Base-by-base conservation (phyloP, 2,113 vertebrate species). In the Hoplias malabaricus region DNA sequence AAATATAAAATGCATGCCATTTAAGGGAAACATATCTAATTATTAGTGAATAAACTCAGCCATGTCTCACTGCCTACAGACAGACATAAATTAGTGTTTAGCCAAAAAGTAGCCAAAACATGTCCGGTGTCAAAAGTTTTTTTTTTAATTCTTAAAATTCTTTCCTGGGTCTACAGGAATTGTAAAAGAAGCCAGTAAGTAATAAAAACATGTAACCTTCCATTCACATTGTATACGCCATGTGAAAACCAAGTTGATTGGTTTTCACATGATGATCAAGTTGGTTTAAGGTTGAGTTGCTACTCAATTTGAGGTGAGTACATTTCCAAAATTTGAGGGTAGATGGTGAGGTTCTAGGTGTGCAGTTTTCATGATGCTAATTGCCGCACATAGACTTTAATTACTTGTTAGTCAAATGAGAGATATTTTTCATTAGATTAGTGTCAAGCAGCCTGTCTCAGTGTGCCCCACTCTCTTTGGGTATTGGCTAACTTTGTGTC, bases 11-110 rank as follows among this genome's bases (percentile, higher is more conserved):
- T 38, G 21, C 56, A 50, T 12, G 16, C 21, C 27, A 21, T 70
- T 34, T 80, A 63, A 53, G 23, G 19, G 43, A 19, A 46, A 53
- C 61, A 71, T 76, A 72, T 72, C 59, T 81, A 29, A 71, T 33
- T 53, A 72, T 78, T 34, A 54, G 70, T 79, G 43, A 73, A 79
- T 82, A 50, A 80, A 68, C 38, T 46, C 38, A 54, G 68, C 25
- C 29, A 19, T 78, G 16, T 54, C 31, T 79, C 42, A 50, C 21
- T 54, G 48, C 63, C 63, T 27, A 38, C 23, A 78, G 59, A 42
- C 59, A 76, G 68, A 84, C 54, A 75, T 53, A 43, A 31, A 12
- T 56, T 14, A 62, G 69, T n/a, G n/a, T n/a, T n/a, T 21, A 2
- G 7, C n/a, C 6, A 53, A 9, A 23, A 16, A 9, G n/a, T 53